A percentile compares a stretch with the other conserved stretches of the same genome.
These are phyloP conservation scores for Sigmodon hispidus DNA, from an alignment of 2,113 vertebrate genomes.

Conservation along the genomic window DNA sequence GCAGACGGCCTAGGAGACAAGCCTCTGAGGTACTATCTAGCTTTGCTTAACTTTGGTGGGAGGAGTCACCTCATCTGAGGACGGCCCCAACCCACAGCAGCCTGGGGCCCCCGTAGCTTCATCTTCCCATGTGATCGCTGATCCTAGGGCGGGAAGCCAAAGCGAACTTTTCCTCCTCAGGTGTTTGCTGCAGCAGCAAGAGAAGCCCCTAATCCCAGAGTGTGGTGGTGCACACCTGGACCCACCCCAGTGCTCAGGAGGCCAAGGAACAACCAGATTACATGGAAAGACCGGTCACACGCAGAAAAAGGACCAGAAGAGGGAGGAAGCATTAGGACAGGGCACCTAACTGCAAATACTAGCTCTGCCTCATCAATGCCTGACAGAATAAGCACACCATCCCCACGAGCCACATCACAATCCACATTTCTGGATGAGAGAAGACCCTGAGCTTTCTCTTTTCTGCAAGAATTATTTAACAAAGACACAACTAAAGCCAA, in stretches of 20 bases:
- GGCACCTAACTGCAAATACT: constrained; percentile 36
- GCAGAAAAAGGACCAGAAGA: not conserved
- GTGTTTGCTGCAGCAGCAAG: not conserved
- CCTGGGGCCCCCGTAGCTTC: rapidly evolving
- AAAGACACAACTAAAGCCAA: constrained; percentile 9
- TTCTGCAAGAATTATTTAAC: not conserved
- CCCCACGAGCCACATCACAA: not conserved
- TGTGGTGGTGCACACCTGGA: not conserved
- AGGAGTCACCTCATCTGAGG: not conserved
- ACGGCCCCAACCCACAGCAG: not conserved
- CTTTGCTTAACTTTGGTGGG: not conserved
- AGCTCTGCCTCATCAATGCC: not conserved
- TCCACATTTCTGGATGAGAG: not conserved
- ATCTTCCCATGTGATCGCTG: not conserved
- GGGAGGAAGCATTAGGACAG: constrained; percentile 24
- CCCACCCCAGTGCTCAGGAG: not conserved
- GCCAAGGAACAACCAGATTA: too few relatives aligned
- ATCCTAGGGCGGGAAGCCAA: not conserved
- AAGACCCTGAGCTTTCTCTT: not conserved
- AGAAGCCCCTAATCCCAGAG: not conserved
- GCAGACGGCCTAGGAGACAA: not conserved
- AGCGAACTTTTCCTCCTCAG: not conserved
- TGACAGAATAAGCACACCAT: not conserved
- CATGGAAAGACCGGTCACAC: not conserved
- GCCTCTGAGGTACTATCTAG: not conserved